Percentiles rank a stretch among this genome's conserved stretches.
phyloP scores from a whole-genome alignment of 2,113 vertebrate genomes.

The Desmodus rotundus region DNA sequence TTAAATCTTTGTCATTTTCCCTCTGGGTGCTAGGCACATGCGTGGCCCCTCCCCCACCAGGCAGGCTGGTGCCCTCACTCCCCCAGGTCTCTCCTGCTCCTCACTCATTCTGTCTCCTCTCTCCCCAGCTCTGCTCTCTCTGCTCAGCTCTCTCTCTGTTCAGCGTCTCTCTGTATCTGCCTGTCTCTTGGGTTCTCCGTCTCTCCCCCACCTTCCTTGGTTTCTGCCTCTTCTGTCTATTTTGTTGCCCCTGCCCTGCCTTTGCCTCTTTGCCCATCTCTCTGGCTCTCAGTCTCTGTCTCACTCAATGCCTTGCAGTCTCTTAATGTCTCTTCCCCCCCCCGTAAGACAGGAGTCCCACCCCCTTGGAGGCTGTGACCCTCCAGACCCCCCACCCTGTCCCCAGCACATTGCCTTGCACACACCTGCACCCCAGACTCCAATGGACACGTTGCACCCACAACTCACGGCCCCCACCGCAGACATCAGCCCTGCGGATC shows the following conservation, averaged over 20 bases:
- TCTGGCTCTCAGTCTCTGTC: not conserved
- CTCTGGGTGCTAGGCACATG: not conserved
- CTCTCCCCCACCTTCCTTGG: not conserved
- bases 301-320: not conserved
- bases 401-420: not conserved
- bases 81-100: not conserved
- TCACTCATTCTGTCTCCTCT: not conserved
- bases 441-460: rapidly evolving
- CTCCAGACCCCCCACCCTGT: rapidly evolving
- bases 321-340: not conserved
- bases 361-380: not conserved
- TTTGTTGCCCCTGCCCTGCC: not conserved
- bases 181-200: too few relatives aligned
- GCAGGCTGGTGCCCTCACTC: rapidly evolving
- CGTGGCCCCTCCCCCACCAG: too few relatives aligned
- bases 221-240: not conserved
- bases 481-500: not conserved
- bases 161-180: not conserved
- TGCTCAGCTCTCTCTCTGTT: not conserved
- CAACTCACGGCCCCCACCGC: too few relatives aligned
- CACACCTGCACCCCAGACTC: not conserved
- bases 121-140: not conserved
- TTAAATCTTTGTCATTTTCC: not conserved
- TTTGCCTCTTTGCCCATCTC: not conserved
- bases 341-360: not conserved